These are phyloP conservation scores for Xenus cinereus DNA, from an alignment of 2,113 vertebrate genomes.

Conservation along the genomic window DNA sequence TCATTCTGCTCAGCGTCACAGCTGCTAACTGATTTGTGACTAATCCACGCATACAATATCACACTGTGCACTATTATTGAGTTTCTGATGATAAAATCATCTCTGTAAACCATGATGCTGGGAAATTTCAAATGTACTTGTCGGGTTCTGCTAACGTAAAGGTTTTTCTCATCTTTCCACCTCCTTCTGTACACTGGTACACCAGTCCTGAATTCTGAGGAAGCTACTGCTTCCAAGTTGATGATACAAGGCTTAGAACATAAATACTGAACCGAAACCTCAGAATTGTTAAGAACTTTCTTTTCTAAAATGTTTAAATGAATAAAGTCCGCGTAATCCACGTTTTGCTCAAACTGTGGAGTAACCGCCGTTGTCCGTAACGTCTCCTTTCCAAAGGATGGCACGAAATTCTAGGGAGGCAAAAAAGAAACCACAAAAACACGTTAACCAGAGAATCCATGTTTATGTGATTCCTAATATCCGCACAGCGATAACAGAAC, in stretches of 20 bases:
- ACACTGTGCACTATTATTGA: slow-evolving; percentile 77
- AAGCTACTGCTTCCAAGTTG: slow-evolving; percentile 81
- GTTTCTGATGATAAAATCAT: slow-evolving; percentile 77
- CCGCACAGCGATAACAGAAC: background rate
- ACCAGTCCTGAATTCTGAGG: slow-evolving; percentile 78
- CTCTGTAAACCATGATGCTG: slow-evolving; percentile 80
- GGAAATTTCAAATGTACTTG: slow-evolving; percentile 81
- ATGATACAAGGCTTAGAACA: slow-evolving; percentile 85
- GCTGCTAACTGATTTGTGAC: slow-evolving; percentile 35
- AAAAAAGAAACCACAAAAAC: background rate
- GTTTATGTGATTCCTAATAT: background rate
- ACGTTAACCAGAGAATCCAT: background rate
- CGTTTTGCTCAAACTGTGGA: slow-evolving; percentile 11
- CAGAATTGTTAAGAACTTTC: slow-evolving; percentile 75
- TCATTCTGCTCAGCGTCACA: slow-evolving; percentile 21
- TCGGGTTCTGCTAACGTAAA: slow-evolving; percentile 70
- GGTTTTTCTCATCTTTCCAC: slow-evolving; percentile 78
- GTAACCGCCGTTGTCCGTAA: slow-evolving; percentile 64
- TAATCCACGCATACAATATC: slow-evolving; percentile 83
- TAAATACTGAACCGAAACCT: slow-evolving; percentile 79
- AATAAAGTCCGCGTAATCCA: slow-evolving; percentile 76
- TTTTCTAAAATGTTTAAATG: slow-evolving; percentile 80
- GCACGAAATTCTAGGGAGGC: slow-evolving; percentile 52
- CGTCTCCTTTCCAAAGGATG: slow-evolving; percentile 68
- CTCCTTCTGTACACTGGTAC: slow-evolving; percentile 82